Base-by-base conservation (phyloP, 2,888 invertebrate genomes). In the Diadegma fenestrale region DNA sequence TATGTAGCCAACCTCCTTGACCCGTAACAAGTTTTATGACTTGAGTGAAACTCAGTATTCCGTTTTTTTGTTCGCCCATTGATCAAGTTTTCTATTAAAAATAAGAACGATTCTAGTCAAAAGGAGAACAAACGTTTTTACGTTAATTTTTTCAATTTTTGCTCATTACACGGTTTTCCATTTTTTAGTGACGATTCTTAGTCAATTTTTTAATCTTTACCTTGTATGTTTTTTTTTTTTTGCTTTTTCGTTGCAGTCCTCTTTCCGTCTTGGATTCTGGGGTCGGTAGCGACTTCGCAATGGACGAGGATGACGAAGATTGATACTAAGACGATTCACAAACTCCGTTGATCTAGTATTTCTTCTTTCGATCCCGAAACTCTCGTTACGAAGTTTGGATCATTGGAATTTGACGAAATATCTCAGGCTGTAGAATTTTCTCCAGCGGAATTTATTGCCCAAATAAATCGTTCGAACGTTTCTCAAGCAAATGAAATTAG, bases 181-280 rank as follows among this genome's bases (percentile, higher is more conserved):
- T 33, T 33, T 45, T 79, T 37, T 10, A 5, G 0, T 37, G 37
- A 1, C 8, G 10, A 8, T 37, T 37, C 10, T 37, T 26, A 37
- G 14, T 48, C 26, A 73, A 45, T 63, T 75, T 80, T 87, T 72
- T 30, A 26, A 6, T 45, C 6, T n/a, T 37, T 33, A 64, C 26
- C 61, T 30, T 63, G 8, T 7, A 33, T 12, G 87, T 80, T 80
- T 64, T 43, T 7, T 51, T 12, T 87, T 80, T 80, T 64, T 43
- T 68, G 37, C 37, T 37, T 37, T 37, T 37, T 81, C 90, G 90
- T 92, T 90, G 80, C 95, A 98, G 97, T 94, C 97, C 97, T 71
- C 96, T 97, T 78, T 97, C 97, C 94, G 96, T 96, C 84, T 95
- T 96, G 87, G 98, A 98, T 94, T 97, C 97, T 69, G 97, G 97